These are phyloP conservation scores for Antitype chi DNA, from an alignment of 2,888 invertebrate genomes.

Conservation along the genomic window DNA sequence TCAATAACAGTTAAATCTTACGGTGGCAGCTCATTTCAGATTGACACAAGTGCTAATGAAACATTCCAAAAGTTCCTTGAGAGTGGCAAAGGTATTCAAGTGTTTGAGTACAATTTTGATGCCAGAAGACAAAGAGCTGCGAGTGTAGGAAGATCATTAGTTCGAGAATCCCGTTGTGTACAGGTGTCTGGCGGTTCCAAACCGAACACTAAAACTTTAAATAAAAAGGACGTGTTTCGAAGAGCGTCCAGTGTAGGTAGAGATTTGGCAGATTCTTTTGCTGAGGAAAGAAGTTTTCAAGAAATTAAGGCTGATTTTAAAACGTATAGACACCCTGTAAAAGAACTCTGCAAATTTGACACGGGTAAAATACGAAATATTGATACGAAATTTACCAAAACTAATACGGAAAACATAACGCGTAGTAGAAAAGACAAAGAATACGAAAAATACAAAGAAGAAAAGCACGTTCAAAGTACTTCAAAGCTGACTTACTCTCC, in stretches of 20 bases:
- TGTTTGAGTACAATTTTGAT: slow-evolving; percentile 74
- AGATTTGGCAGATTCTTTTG: slow-evolving; percentile 63
- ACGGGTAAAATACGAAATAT: slow-evolving; percentile 45
- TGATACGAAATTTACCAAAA: slow-evolving; percentile 44
- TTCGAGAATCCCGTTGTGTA: slow-evolving; percentile 66
- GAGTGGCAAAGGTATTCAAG: slow-evolving; percentile 68
- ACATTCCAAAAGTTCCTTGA: slow-evolving; percentile 80
- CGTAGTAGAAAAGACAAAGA: slow-evolving; percentile 72
- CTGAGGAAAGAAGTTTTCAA: slow-evolving; percentile 74
- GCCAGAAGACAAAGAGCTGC: slow-evolving; percentile 79
- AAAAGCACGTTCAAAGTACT: slow-evolving; percentile 14
- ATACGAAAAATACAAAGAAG: slow-evolving; percentile 46
- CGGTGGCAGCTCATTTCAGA: slow-evolving; percentile 79
- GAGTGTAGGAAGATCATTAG: slow-evolving; percentile 82
- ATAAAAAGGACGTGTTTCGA: slow-evolving; percentile 69
- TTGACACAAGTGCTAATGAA: slow-evolving; percentile 83
- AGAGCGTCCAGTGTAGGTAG: slow-evolving; percentile 84
- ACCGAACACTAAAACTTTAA: slow-evolving; percentile 28
- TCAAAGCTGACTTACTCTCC: slow-evolving; percentile 71
- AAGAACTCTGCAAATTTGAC: slow-evolving; percentile 41
- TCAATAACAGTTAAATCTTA: slow-evolving; percentile 75
- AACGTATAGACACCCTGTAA: slow-evolving; percentile 71
- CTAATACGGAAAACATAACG: slow-evolving; percentile 43
- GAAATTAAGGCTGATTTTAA: slow-evolving; percentile 84
- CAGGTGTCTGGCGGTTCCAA: slow-evolving; percentile 33